Conservation (phyloP, 2,797 vertebrate genomes). For the Esox masquinongy region DNA sequence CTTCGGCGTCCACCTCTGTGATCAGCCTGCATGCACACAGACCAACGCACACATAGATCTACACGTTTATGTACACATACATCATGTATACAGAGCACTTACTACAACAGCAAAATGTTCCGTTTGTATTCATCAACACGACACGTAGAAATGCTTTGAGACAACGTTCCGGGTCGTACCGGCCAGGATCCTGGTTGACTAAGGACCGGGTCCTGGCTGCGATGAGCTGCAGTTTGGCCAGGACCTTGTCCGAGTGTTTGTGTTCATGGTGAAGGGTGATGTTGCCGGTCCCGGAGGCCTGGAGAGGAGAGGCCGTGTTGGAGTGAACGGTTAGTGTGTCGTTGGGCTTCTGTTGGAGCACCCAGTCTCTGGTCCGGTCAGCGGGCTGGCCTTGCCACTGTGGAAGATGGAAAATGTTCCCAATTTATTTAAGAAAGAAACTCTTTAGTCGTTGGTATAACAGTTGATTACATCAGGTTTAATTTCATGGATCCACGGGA, state of each 20-base stretch:
- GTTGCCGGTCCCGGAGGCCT: slow-evolving; percentile 49
- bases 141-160: not conserved
- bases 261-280: slow-evolving; percentile 53
- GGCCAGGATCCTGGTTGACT: slow-evolving; percentile 71
- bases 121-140: not conserved
- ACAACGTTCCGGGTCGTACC: slow-evolving; percentile 62
- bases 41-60: not conserved
- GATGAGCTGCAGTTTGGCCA: slow-evolving; percentile 78
- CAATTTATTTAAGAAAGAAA: no score
- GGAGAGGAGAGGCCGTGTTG: slow-evolving; percentile 39
- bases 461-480: no score
- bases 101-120: not conserved
- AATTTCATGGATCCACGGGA: no score
- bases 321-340: slow-evolving; percentile 58
- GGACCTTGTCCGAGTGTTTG: slow-evolving; percentile 73
- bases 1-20: slow-evolving; percentile 81
- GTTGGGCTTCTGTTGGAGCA: slow-evolving; percentile 82
- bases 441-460: no score
- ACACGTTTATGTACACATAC: not conserved
- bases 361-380: slow-evolving; percentile 84
- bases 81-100: not conserved
- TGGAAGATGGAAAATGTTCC: no score
- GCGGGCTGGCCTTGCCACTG: slow-evolving; percentile 45
- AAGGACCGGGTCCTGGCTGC: slow-evolving; percentile 80
- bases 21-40: slow-evolving; percentile 49